Conservation (phyloP, 2,888 invertebrate species). For the Hecatera dysodea region DNA sequence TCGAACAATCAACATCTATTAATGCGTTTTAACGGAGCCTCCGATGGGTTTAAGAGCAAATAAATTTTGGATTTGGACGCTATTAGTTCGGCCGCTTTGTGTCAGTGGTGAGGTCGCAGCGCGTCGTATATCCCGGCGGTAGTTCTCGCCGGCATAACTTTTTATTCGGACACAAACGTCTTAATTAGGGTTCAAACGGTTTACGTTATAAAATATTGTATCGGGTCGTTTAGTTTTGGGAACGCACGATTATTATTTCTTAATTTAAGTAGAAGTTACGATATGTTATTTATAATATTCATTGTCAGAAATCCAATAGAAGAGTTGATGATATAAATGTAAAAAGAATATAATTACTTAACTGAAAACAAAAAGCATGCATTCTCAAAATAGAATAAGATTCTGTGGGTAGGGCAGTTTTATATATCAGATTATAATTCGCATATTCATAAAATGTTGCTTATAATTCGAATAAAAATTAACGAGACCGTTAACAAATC, state of each 20-base stretch:
- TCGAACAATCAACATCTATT: constrained; percentile 83
- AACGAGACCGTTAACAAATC: constrained; percentile 87
- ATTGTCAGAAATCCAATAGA: constrained; percentile 11
- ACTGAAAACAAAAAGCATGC: constrained; percentile 12
- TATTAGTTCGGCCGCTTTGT: constrained; percentile 82
- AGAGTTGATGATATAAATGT: constrained; percentile 1
- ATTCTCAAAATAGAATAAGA: constrained; percentile 45
- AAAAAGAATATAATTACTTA: constrained; percentile 7
- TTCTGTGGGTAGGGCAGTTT: constrained; percentile 48
- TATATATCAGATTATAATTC: constrained; percentile 74
- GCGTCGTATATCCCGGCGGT: constrained; percentile 81
- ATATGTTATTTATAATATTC: constrained; percentile 49
- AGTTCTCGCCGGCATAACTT: constrained; percentile 76
- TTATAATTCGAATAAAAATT: constrained; percentile 79
- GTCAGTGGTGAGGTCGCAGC: constrained; percentile 69
- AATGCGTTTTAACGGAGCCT: constrained; percentile 74
- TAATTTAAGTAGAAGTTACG: constrained; percentile 62
- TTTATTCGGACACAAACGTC: constrained; percentile 80
- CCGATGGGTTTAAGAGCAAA: constrained; percentile 77
- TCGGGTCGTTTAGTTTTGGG: constrained; percentile 69
- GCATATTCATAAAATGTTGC: constrained; percentile 73
- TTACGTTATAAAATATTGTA: constrained; percentile 78
- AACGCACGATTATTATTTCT: constrained; percentile 68
- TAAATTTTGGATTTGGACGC: constrained; percentile 79
- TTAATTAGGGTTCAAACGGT: constrained; percentile 85